phyloP scores from a whole-genome alignment of 2,113 vertebrate genomes.

The Corythaeola cristata region DNA sequence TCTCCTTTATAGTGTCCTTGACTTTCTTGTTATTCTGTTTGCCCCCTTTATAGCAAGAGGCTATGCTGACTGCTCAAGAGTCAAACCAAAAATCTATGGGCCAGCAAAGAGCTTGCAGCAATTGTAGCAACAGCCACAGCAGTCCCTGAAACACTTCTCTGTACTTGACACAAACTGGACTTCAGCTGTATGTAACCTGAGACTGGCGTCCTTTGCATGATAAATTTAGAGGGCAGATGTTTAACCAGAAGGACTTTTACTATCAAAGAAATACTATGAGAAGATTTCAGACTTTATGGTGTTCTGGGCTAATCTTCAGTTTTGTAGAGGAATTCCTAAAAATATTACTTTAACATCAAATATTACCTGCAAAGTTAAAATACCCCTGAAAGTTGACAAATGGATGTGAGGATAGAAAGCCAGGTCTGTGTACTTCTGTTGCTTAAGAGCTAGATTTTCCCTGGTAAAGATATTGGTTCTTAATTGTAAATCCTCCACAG shows the following conservation, averaged over 20 bases:
- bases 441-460: not conserved
- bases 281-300: not conserved
- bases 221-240: not conserved
- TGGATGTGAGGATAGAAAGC: not conserved
- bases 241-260: not conserved
- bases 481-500: not conserved
- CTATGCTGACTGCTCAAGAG: not conserved
- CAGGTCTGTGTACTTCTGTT: not conserved
- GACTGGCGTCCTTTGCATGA: not conserved
- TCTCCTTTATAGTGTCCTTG: not conserved
- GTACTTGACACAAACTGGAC: not conserved
- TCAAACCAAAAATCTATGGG: not conserved
- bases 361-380: not conserved
- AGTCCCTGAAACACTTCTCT: not conserved
- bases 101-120: not conserved
- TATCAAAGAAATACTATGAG: not conserved
- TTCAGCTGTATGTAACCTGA: not conserved
- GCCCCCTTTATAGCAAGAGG: not conserved
- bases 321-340: not conserved
- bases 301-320: not conserved
- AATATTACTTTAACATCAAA: not conserved
- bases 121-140: not conserved
- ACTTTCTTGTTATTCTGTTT: not conserved
- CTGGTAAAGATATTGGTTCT: not conserved
- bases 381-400: not conserved